Base-by-base conservation (phyloP, 2,888 invertebrate genomes). In the Noctua janthina region DNA sequence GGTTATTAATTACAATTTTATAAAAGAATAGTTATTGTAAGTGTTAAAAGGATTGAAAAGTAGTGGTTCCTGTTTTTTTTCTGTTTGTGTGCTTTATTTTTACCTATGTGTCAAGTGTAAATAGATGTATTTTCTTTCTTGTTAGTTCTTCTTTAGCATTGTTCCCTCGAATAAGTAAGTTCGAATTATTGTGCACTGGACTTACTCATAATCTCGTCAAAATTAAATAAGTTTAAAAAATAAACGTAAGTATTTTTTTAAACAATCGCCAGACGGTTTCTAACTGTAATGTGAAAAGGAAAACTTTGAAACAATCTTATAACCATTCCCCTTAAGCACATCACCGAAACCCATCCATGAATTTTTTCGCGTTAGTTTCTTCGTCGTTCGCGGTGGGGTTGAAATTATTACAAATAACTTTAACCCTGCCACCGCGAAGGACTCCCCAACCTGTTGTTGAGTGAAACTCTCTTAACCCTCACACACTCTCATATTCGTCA, bases 401-500 rank as follows among this genome's bases (percentile, higher is more conserved):
- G 46, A 68, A 81, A 75, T 81, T 8, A 82, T 82, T 82, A 76
- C 84, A 73, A 84, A 88, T 86, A 86, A 81, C 59, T 85, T 86
- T n/a, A 75, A 75, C 81, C 76, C 62, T 64, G 70, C 78, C 59
- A 79, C 79, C 78, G 75, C 83, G 69, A 84, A 90, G 69, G 74
- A 74, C 82, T 89, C 90, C 90, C 90, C 7, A 69, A 71, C 70
- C 87, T 86, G 79, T 80, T 82, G 87, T 89, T 82, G 70, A 67
- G 84, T 69, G 76, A 54, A 83, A 80, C 81, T 89, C 86, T 84
- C 80, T 83, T 84, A 83, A 85, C 85, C 91, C 92, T 72, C 88
- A 89, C 90, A 89, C 90, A 89, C 92, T 91, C 92, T 91, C 92
- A 92, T 94, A 93, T 93, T 91, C 92, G 93, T 94, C 94, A 93